Conservation (phyloP, 2,888 invertebrate genomes). For the Eugnorisma glareosa region DNA sequence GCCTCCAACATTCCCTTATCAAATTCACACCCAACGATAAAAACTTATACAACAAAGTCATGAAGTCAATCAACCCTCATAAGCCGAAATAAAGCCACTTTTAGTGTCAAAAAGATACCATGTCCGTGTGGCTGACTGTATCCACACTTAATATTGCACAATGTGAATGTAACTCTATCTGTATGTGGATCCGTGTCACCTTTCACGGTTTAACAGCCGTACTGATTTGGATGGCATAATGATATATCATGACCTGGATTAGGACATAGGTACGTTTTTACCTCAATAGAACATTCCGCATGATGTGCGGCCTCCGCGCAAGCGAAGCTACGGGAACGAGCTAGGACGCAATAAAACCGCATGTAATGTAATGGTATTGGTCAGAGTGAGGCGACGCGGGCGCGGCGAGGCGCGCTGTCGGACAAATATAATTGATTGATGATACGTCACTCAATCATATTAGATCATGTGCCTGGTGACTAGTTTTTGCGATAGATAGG, state of each 20-base stretch:
- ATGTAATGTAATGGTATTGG: conserved; percentile 46
- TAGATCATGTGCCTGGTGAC: conserved; percentile 22
- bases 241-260: not conserved
- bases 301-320: too few relatives aligned
- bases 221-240: not conserved
- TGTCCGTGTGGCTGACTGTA: not conserved
- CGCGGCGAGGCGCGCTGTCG: not conserved
- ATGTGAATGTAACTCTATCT: not conserved
- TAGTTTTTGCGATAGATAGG: conserved; percentile 24
- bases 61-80: not conserved
- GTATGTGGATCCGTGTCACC: not conserved
- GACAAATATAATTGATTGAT: conserved; percentile 47
- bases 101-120: not conserved
- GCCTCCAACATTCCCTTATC: too few relatives aligned
- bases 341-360: conserved; percentile 7
- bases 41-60: not conserved
- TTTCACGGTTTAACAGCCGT: not conserved
- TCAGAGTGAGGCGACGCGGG: not conserved
- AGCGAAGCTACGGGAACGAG: not conserved
- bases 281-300: too few relatives aligned
- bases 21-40: not conserved
- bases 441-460: conserved; percentile 47
- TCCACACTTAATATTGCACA: not conserved
- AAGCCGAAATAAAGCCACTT: not conserved
- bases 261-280: not conserved